Conservation (phyloP, 1,140 invertebrate genomes). For the Atta texana region DNA sequence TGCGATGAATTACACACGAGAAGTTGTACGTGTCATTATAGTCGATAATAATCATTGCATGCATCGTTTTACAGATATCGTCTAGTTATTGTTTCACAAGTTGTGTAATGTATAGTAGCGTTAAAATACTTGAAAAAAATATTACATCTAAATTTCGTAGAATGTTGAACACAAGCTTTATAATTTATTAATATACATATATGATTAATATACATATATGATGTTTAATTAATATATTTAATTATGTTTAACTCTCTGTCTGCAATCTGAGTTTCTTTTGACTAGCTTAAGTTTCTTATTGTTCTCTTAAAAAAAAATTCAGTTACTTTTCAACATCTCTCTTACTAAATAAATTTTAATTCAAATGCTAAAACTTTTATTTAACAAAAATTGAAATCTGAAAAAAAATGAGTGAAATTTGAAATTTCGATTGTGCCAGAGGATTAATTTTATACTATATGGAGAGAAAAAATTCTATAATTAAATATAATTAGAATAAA, state of each 20-base stretch:
- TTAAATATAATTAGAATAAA: not conserved
- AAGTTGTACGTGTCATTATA: not conserved
- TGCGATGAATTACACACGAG: slow-evolving; percentile 22
- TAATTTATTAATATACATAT: not conserved
- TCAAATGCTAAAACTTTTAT: no score
- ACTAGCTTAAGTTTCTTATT: no score
- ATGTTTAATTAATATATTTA: slow-evolving; percentile 1
- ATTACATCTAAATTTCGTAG: not conserved
- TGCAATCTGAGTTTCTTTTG: no score
- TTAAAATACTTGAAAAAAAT: not conserved
- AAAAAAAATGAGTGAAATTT: no score
- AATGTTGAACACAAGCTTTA: not conserved
- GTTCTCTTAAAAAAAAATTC: no score
- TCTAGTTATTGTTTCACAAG: not conserved
- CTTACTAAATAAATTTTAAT: no score
- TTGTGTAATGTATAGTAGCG: not conserved
- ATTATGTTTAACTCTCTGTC: not conserved
- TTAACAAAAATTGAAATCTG: no score
- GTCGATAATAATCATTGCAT: not conserved
- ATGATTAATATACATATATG: no score
- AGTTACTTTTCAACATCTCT: no score
- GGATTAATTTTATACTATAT: no score
- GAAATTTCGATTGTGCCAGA: no score
- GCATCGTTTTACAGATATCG: not conserved
- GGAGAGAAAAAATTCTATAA: not conserved